Evolutionary conservation across 2,113 vertebrate species (phyloP).

Genomic region (Orthonyx spaldingii): DNA sequence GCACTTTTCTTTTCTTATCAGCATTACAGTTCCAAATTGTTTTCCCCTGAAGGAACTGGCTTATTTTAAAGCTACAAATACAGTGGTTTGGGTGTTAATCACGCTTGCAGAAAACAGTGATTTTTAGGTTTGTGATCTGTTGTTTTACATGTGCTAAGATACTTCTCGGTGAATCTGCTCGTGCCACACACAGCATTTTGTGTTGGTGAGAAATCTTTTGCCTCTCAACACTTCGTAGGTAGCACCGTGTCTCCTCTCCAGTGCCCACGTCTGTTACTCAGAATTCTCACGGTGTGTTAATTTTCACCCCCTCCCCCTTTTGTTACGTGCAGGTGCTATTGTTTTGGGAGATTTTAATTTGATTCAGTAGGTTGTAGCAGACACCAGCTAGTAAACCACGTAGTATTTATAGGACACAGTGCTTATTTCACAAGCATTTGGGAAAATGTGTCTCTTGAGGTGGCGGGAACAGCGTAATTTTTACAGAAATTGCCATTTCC

Average conservation of each 20-base stretch:
- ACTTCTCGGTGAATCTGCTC: not conserved
- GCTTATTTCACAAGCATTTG: not conserved
- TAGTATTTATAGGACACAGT: not conserved
- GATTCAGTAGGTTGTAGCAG: not conserved
- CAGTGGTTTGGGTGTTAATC: not conserved
- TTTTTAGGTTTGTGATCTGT: not conserved
- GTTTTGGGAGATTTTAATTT: not conserved
- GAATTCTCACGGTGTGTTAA: not conserved
- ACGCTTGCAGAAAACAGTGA: not conserved
- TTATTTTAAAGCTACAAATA: not conserved
- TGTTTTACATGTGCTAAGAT: not conserved
- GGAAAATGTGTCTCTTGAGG: not conserved
- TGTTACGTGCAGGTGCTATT: not conserved
- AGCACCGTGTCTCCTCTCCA: not conserved
- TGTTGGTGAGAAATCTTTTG: not conserved
- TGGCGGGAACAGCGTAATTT: not conserved
- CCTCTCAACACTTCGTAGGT: not conserved
- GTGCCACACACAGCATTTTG: not conserved
- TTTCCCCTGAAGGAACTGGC: not conserved
- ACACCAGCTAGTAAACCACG: not conserved
- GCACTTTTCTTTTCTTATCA: not conserved
- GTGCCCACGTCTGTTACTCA: not conserved
- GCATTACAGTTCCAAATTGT: not conserved
- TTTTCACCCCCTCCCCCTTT: not conserved
- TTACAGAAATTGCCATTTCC: not conserved